Evolutionary conservation across 2,888 invertebrate genomes (phyloP).

Genomic region (Philhelius pedissequus): DNA sequence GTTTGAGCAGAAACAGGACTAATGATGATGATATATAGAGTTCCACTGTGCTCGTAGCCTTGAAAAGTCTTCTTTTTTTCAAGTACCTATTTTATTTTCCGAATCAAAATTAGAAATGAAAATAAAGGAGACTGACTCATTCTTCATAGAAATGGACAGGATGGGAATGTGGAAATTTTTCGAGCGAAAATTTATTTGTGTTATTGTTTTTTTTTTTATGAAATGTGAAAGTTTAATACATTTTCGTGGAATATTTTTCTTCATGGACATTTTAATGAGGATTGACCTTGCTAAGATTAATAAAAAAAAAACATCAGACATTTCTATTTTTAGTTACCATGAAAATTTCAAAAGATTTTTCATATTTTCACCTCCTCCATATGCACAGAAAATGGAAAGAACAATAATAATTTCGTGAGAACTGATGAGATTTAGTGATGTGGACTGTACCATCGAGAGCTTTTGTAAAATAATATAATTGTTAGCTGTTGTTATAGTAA

Average conservation of each 20-base stretch:
- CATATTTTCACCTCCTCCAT: no score
- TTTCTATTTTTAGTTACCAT: neutral
- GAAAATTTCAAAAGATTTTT: neutral
- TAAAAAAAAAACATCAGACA: neutral
- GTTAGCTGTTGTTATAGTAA: no score
- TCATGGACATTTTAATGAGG: neutral
- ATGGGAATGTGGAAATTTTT: neutral
- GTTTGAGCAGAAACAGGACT: neutral
- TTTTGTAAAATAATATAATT: no score
- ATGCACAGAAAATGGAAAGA: no score
- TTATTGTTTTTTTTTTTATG: no score
- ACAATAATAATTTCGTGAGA: no score
- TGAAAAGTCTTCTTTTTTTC: constrained; percentile 37
- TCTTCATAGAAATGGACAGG: neutral
- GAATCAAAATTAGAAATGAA: constrained; percentile 44
- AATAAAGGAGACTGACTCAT: neutral
- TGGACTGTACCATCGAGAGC: no score
- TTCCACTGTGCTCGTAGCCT: constrained; percentile 16
- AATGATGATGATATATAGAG: neutral
- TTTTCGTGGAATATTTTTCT: neutral
- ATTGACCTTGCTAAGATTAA: neutral
- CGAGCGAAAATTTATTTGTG: neutral
- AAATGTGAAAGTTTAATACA: constrained; percentile 35
- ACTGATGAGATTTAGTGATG: no score
- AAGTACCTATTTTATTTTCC: constrained; percentile 13